Percentiles rank a stretch among this genome's conserved stretches.
phyloP scores from a whole-genome alignment of 2,113 vertebrate species.

The Tragelaphus strepsiceros region DNA sequence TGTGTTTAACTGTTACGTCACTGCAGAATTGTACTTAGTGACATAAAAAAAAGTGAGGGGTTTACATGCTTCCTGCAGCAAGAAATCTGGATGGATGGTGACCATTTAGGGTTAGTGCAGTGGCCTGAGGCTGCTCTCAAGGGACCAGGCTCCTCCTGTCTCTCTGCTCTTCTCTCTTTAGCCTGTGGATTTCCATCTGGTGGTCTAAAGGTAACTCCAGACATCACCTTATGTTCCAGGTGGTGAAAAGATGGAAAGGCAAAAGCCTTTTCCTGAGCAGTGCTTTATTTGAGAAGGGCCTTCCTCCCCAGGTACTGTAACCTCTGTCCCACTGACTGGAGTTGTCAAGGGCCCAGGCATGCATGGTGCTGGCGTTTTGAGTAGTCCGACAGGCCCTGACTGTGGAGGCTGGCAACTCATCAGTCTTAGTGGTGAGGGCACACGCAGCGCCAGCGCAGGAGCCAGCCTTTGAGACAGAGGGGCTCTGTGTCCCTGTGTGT shows the following conservation, averaged over 20 bases:
- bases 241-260: not conserved
- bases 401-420: not conserved
- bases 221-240: not conserved
- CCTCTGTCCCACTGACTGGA: not conserved
- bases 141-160: not conserved
- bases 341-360: no score
- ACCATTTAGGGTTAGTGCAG: not conserved
- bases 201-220: not conserved
- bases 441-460: not conserved
- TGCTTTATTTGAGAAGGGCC: not conserved
- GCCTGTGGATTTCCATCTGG: not conserved
- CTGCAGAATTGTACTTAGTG: not conserved
- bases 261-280: not conserved
- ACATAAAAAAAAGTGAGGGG: not conserved
- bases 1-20: not conserved
- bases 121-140: not conserved
- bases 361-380: not conserved
- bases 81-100: not conserved
- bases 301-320: not conserved
- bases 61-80: not conserved
- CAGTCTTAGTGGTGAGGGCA: not conserved
- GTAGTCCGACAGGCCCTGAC: not conserved
- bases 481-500: not conserved
- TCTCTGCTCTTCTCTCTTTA: not conserved
- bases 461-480: not conserved